Evolutionary conservation across 2,797 vertebrate genomes (phyloP), one percentile per base, ranked within the genome.

Genomic region (Hapalemur alaotrensis): DNA sequence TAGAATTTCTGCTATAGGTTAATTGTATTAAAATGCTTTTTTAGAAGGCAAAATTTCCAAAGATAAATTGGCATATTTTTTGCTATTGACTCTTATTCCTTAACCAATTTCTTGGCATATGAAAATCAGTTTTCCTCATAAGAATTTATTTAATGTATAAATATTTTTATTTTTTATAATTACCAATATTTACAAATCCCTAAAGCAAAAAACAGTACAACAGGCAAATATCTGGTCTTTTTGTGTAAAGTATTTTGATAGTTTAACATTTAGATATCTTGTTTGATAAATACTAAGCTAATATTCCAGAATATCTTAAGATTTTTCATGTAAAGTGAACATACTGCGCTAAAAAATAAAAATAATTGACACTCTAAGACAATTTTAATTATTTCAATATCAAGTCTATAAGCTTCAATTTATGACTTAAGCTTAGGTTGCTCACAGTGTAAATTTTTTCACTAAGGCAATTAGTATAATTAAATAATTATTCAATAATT

Each of bases 401-500:
- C 46, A 72, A 70, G 14, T 83, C 86, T 93, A 43, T 81, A 72
- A 96, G 95, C 94, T 97, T 98, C 93, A 91, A 91, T 98, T 97
- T 97, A 96, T 97, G 95, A 96, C 22, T 90, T 91, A 94, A 98
- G 97, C 88, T 97, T 97, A 97, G 95, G 79, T 97, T 97, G 97
- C 83, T 96, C 89, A 81, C 59, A 46, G 97, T 97, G 93, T 97
- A 97, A 88, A 96, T 98, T 97, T 96, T 98, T 98, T 95, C 97
- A 95, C 95, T 97, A 98, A 98, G 96, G 96, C 98, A 98, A 98
- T 99, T 98, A 98, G 98, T 98, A 91, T 98, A 99, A 98, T 98
- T 98, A 98, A 99, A 97, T 98, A 99, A 98, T 98, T 98, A 99
- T 98, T 98, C 98, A 93, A 97, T 98, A 98, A 98, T 98, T 98